Evolutionary conservation across 2,797 vertebrate species (phyloP).

Genomic region (Chaunax sp.): DNA sequence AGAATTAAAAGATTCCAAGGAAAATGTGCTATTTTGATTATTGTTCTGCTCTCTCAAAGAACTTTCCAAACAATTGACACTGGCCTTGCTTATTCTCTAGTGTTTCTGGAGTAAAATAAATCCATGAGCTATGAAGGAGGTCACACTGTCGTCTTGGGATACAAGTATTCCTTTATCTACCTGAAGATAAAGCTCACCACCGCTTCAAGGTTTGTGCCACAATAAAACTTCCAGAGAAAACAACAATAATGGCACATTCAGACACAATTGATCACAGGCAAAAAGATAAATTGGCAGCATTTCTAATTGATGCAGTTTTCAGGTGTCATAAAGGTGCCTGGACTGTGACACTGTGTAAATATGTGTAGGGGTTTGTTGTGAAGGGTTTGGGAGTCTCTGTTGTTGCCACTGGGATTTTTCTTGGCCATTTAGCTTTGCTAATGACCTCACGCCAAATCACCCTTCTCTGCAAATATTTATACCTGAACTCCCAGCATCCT

Average conservation of each 20-base stretch:
- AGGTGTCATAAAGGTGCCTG: conserved; percentile 13
- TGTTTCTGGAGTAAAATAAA: conserved; percentile 62
- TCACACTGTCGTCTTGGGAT: conserved; percentile 59
- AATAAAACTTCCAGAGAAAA: conserved; percentile 55
- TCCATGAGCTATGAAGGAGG: conserved; percentile 62
- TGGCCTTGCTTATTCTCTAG: conserved; percentile 70
- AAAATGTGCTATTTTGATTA: conserved; percentile 57
- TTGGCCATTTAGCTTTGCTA: conserved; percentile 79
- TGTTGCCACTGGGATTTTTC: conserved; percentile 65
- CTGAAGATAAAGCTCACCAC: conserved; percentile 56
- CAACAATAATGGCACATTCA: conserved; percentile 48
- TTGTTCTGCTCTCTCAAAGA: conserved; percentile 57
- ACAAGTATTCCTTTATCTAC: conserved; percentile 65
- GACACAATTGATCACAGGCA: conserved; percentile 44
- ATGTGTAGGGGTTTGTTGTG: conserved; percentile 19
- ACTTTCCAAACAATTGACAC: conserved; percentile 58
- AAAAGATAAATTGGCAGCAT: conserved; percentile 29
- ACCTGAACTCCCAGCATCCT: conserved; percentile 57
- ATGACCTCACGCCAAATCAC: conserved; percentile 73
- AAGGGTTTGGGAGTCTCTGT: conserved; percentile 16
- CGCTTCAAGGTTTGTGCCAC: conserved; percentile 71
- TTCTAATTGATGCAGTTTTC: conserved; percentile 19
- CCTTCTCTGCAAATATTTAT: conserved; percentile 74
- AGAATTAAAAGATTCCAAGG: conserved; percentile 53
- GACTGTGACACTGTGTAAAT: conserved; percentile 1